phyloP scores from a whole-genome alignment of 2,888 invertebrate genomes.

The Tipula unca region DNA sequence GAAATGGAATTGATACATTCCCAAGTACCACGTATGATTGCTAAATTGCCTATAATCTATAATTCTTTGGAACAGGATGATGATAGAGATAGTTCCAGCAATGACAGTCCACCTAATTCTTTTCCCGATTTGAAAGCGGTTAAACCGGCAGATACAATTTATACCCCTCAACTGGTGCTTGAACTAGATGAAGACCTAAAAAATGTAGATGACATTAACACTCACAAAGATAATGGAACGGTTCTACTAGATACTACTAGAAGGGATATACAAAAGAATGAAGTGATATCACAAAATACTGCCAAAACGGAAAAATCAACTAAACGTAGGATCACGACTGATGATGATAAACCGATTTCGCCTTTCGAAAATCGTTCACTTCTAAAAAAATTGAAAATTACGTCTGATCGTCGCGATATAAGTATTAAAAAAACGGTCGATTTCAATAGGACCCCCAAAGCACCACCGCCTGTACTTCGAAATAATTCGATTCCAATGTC shows the following conservation, averaged over 20 bases:
- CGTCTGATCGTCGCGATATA: neutral
- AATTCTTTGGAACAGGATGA: neutral
- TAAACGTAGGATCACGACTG: neutral
- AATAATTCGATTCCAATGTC: neutral
- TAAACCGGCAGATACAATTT: neutral
- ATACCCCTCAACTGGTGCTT: too few species aligned
- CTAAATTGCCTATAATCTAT: neutral
- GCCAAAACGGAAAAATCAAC: neutral
- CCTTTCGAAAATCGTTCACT: neutral
- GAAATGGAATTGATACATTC: neutral
- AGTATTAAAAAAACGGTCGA: neutral
- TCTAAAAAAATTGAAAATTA: neutral
- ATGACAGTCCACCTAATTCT: neutral
- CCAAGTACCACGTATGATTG: neutral
- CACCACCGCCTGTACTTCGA: neutral
- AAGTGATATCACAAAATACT: neutral
- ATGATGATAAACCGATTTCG: neutral
- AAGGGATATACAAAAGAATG: neutral
- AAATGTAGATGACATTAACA: neutral
- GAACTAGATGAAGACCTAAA: neutral
- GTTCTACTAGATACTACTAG: neutral
- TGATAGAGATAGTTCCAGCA: neutral
- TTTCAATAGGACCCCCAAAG: too few species aligned
- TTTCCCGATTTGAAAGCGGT: neutral
- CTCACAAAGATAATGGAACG: neutral